Percentiles rank a stretch among this genome's conserved stretches.
Evolutionary conservation across 2,797 vertebrate species (phyloP).

Genomic region (Babyrousa celebensis): DNA sequence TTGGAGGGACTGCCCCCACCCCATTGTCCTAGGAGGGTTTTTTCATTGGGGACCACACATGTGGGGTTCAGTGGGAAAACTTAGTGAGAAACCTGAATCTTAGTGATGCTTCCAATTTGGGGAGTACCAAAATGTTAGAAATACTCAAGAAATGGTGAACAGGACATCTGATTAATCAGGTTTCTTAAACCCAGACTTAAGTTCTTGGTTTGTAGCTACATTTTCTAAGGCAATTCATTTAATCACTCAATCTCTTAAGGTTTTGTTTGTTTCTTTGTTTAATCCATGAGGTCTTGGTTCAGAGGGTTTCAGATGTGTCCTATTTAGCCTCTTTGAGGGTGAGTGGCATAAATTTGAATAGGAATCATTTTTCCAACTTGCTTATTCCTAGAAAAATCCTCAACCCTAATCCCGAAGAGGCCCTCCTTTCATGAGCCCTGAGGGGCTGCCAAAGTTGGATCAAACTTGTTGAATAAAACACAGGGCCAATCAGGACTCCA

Average conservation of each 20-base stretch:
- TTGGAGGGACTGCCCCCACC: neutral
- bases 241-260: neutral
- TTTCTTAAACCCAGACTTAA: constrained; percentile 6
- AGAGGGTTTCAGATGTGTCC: constrained; percentile 4
- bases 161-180: neutral
- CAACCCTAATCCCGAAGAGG: neutral
- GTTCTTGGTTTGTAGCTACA: neutral
- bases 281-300: neutral
- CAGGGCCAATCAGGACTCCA: neutral
- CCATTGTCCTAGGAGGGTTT: neutral
- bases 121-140: neutral
- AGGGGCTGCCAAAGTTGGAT: neutral
- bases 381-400: constrained; percentile 45
- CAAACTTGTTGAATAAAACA: constrained; percentile 27
- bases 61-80: neutral
- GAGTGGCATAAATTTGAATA: neutral
- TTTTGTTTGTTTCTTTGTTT: neutral
- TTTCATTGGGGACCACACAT: neutral
- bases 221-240: constrained; percentile 24
- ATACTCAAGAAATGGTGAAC: neutral
- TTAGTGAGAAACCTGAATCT: constrained; percentile 17
- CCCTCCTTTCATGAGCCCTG: neutral
- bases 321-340: neutral
- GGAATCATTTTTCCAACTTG: constrained; percentile 15
- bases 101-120: neutral